phyloP scores from a whole-genome alignment of 2,888 invertebrate species.

The Eilema caniola region DNA sequence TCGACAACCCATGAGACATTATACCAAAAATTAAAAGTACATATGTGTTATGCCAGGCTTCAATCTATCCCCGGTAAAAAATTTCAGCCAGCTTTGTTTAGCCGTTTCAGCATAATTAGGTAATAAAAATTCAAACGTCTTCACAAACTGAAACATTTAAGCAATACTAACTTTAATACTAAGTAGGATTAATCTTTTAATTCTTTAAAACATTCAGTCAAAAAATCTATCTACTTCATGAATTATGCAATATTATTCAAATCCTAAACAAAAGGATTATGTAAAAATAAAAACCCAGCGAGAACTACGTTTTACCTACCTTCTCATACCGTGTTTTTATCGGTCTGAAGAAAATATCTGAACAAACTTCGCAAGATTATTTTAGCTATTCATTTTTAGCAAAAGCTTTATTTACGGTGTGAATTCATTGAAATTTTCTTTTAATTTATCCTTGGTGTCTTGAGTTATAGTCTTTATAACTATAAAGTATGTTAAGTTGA shows the following conservation, averaged over 20 bases:
- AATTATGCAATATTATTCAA: constrained; percentile 3
- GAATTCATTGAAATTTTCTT: background rate
- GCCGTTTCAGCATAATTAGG: too few relatives aligned
- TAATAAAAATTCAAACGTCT: too few relatives aligned
- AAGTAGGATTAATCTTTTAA: background rate
- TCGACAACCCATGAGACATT: background rate
- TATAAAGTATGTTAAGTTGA: background rate
- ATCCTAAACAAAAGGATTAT: background rate
- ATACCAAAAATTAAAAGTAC: too few relatives aligned
- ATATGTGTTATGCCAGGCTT: too few relatives aligned
- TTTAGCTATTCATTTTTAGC: background rate
- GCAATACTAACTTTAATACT: too few relatives aligned
- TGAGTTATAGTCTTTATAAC: background rate
- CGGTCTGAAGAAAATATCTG: background rate
- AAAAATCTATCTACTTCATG: background rate
- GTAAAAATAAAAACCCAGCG: background rate
- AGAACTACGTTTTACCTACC: too few relatives aligned
- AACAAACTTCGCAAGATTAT: background rate
- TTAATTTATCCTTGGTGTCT: background rate
- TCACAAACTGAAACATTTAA: too few relatives aligned
- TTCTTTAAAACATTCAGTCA: background rate
- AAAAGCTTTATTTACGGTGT: constrained; percentile 4
- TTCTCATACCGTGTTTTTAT: background rate
- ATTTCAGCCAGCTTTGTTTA: too few relatives aligned
- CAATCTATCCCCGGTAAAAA: too few relatives aligned